A percentile compares a stretch with the other conserved stretches of the same genome.
Evolutionary conservation across 1,140 invertebrate species (phyloP).

Genomic region (Hypothenemus hampei): DNA sequence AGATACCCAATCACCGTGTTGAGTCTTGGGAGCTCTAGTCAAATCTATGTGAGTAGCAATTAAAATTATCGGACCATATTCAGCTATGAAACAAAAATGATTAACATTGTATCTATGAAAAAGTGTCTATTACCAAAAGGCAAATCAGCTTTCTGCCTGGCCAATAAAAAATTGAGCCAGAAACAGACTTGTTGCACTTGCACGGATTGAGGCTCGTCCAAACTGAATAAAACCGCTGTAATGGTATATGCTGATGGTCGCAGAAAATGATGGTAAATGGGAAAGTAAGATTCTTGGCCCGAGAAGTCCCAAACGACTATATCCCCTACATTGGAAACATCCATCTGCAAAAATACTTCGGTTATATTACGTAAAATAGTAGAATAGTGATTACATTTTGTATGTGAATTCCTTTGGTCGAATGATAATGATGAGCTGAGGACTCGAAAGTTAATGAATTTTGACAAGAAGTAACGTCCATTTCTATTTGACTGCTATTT

Average conservation of each 20-base stretch:
- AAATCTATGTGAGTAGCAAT: slow-evolving; percentile 65
- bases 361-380: slow-evolving; percentile 11
- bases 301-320: slow-evolving; percentile 79
- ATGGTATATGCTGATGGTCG: slow-evolving; percentile 38
- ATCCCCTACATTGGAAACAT: slow-evolving; percentile 55
- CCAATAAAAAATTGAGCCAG: slow-evolving; percentile 77
- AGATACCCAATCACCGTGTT: slow-evolving; percentile 54
- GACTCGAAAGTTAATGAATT: slow-evolving; percentile 59
- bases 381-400: slow-evolving; percentile 49
- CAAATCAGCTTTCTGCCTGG: slow-evolving; percentile 57
- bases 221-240: slow-evolving; percentile 68
- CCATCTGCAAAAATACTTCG: slow-evolving; percentile 46
- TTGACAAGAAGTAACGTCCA: slow-evolving; percentile 58
- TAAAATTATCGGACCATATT: slow-evolving; percentile 57
- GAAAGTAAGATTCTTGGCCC: slow-evolving; percentile 73
- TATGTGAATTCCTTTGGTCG: slow-evolving; percentile 65
- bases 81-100: slow-evolving; percentile 45
- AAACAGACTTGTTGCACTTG: slow-evolving; percentile 71
- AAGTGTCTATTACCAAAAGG: slow-evolving; percentile 56
- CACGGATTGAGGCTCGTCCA: slow-evolving; percentile 65
- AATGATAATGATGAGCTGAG: slow-evolving; percentile 52
- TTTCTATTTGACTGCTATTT: slow-evolving; percentile 51
- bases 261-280: slow-evolving; percentile 61
- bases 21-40: slow-evolving; percentile 50
- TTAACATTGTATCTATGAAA: slow-evolving; percentile 2